phyloP scores from a whole-genome alignment of 2,888 invertebrate species.

The Halictus ligatus region DNA sequence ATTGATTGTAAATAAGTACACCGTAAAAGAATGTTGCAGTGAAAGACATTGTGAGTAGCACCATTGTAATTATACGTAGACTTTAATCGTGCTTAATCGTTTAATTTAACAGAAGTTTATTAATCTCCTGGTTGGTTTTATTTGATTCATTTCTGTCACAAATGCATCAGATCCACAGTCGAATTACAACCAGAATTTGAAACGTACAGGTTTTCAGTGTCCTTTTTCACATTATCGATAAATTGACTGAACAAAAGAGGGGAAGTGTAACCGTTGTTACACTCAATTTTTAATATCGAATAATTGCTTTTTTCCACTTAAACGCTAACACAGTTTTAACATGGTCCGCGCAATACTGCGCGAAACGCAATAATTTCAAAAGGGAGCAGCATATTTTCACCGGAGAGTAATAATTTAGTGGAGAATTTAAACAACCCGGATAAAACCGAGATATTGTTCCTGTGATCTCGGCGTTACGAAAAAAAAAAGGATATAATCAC shows the following conservation, averaged over 20 bases:
- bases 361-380: not conserved
- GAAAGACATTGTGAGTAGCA: no score
- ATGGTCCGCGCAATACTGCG: not conserved
- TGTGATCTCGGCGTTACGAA: not conserved
- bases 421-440: not conserved
- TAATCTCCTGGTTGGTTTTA: no score
- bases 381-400: not conserved
- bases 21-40: no score
- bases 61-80: no score
- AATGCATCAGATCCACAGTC: no score
- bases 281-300: not conserved
- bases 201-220: no score
- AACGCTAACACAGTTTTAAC: not conserved
- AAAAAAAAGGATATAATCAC: not conserved
- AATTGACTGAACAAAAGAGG: not conserved
- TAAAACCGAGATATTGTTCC: not conserved
- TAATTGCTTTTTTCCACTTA: not conserved
- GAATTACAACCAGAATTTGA: no score
- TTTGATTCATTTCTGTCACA: no score
- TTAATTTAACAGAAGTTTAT: no score
- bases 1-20: no score
- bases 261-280: not conserved
- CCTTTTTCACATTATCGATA: no score
- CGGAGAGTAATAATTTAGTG: not conserved
- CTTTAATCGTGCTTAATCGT: no score